Base-by-base conservation (phyloP, 1,140 invertebrate species). In the Melipona quadrifasciata region DNA sequence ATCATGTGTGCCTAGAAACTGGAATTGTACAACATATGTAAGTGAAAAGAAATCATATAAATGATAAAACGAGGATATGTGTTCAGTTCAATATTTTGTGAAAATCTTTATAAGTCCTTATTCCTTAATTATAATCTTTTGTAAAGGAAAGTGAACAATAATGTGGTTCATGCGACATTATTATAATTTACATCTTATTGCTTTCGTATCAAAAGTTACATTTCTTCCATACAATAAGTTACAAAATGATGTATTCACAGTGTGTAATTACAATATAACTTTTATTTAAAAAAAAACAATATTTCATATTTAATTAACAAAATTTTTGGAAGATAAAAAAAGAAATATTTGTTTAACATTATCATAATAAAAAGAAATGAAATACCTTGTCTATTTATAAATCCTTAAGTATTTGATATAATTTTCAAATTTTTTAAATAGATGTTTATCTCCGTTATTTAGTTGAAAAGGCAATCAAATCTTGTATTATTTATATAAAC, bases 11-110 rank as follows among this genome's bases (percentile, higher is more conserved):
- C 80, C 72, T 82, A 71, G 24, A 76, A 82, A 31, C 6, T 82
- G 80, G 84, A 86, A 86, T 86, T 86, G 80, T 65, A 51, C 31
- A 72, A 82, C 72, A 82, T 47, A 65, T 82, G 34, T 82, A 83
- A 82, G 75, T 53, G 53, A 85, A 82, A 58, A 31, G 4, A 70
- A 53, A 68, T 75, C 24, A 19, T 68, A 80, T 14, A 67, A 64
- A 61, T 64, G 21, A 61, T 19, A 76, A 72, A 82, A 6, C 51
- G 27, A 11, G 47, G 14, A 53, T 64, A 12, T 71, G 47, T 79
- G 27, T 71, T 79, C 61, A 58, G 39, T 71, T 79, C 71, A 58
- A 71, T 51, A 71, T 58, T 67, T 31, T 67, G 12, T 70, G 47
- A 61, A 80, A 65, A 51, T 61, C 31, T 47, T 75, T 53, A 61